phyloP scores from a whole-genome alignment of 2,888 invertebrate species.

The Zaprionus bogoriensis region DNA sequence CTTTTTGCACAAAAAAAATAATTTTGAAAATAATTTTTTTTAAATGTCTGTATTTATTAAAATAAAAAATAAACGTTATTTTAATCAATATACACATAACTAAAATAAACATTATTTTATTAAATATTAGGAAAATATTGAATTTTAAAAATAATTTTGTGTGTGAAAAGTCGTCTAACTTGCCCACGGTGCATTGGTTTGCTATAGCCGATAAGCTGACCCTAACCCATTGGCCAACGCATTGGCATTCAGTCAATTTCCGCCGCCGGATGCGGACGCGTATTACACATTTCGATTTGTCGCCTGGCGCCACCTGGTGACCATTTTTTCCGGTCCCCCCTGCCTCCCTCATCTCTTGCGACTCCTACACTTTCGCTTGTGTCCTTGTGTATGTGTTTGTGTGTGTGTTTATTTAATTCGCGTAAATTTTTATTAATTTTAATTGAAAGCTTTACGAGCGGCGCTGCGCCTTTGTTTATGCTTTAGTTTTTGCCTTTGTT shows the following conservation, averaged over 20 bases:
- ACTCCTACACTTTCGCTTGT: background rate
- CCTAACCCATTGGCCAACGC: conserved; percentile 11
- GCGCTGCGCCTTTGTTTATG: conserved; percentile 63
- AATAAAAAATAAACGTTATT: too few relatives aligned
- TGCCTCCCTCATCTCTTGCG: background rate
- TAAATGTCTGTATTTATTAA: too few relatives aligned
- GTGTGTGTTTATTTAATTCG: conserved; percentile 70
- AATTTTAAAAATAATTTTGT: too few relatives aligned
- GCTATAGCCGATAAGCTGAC: conserved; percentile 19
- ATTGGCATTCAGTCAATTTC: conserved; percentile 32
- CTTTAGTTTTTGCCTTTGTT: conserved; percentile 24
- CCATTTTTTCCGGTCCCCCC: conserved; percentile 1
- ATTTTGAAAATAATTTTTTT: too few relatives aligned
- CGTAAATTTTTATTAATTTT: conserved; percentile 77
- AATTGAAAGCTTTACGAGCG: conserved; percentile 76
- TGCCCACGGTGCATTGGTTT: too few relatives aligned
- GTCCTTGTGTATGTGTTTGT: conserved; percentile 1
- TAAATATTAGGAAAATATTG: too few relatives aligned
- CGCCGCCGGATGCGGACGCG: conserved; percentile 34
- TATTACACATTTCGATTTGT: conserved; percentile 35
- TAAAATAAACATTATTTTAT: too few relatives aligned
- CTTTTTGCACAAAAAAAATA: too few relatives aligned
- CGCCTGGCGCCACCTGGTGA: background rate
- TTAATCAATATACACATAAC: too few relatives aligned
- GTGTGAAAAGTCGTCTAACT: too few relatives aligned